Evolutionary conservation across 1,140 invertebrate genomes (phyloP).

Genomic region (Carcinoscorpius rotundicauda): DNA sequence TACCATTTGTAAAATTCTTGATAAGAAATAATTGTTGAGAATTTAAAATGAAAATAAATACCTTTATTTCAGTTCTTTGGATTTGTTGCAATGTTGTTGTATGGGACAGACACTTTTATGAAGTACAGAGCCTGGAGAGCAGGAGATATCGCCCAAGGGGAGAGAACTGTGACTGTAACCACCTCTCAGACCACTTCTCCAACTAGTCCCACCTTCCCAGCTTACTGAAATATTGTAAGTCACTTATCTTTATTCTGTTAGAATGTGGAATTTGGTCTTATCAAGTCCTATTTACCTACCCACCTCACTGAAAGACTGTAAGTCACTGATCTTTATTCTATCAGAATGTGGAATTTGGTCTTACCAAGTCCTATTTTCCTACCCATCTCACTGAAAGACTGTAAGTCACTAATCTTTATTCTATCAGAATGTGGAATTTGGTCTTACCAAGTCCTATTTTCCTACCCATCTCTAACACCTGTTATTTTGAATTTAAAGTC

Average conservation of each 20-base stretch:
- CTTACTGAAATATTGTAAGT: neutral
- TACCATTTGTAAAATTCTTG: conserved; percentile 1
- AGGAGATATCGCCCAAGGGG: conserved; percentile 59
- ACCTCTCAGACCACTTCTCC: conserved; percentile 34
- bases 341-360: too few relatives aligned
- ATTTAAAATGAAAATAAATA: conserved; percentile 1
- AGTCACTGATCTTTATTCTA: too few relatives aligned
- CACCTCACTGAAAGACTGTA: neutral
- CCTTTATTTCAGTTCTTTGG: conserved; percentile 58
- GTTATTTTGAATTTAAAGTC: too few relatives aligned
- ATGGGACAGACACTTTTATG: conserved; percentile 59
- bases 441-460: too few relatives aligned
- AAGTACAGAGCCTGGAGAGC: conserved; percentile 51
- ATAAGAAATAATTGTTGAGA: neutral
- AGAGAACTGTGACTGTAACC: conserved; percentile 48
- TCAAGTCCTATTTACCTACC: too few relatives aligned
- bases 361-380: neutral
- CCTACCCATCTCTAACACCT: too few relatives aligned
- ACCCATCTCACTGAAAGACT: neutral
- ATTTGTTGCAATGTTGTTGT: conserved; percentile 57
- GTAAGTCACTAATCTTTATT: too few relatives aligned
- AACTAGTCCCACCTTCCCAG: neutral
- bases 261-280: too few relatives aligned
- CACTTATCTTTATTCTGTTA: too few relatives aligned
- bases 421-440: too few relatives aligned